Evolutionary conservation across 2,113 vertebrate species (phyloP).

Genomic region (Cebidichthys violaceus): DNA sequence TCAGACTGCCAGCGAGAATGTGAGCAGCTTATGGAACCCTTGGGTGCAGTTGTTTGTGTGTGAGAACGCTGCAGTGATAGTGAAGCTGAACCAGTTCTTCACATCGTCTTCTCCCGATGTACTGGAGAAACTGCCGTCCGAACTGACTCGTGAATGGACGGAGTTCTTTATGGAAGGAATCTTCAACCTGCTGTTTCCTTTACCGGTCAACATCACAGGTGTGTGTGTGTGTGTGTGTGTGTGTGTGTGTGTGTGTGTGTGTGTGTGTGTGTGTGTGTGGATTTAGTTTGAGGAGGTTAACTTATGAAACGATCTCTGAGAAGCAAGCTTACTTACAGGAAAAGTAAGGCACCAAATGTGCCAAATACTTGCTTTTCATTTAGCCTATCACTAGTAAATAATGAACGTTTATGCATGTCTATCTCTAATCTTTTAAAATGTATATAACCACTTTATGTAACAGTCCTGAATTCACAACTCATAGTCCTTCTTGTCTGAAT

Average conservation of each 20-base stretch:
- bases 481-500: not conserved
- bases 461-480: not conserved
- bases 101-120: constrained; percentile 77
- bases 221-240: constrained; percentile 18
- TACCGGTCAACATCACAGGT: constrained; percentile 91
- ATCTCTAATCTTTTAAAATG: not conserved
- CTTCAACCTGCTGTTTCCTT: constrained; percentile 90
- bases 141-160: constrained; percentile 90
- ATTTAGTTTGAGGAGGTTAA: constrained; percentile 4
- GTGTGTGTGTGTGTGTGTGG: not conserved
- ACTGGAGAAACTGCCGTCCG: constrained; percentile 84
- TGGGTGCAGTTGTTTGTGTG: constrained; percentile 93
- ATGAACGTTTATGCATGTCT: not conserved
- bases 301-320: not conserved
- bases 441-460: not conserved
- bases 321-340: not conserved
- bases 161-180: constrained; percentile 96
- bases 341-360: not conserved
- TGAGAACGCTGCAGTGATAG: constrained; percentile 88
- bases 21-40: constrained; percentile 83
- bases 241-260: constrained; percentile 66
- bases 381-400: not conserved
- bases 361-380: not conserved
- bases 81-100: constrained; percentile 89
- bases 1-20: constrained; percentile 89